These are phyloP conservation scores for Dasypogon diadema DNA, from an alignment of 2,888 invertebrate genomes.

Conservation along the genomic window DNA sequence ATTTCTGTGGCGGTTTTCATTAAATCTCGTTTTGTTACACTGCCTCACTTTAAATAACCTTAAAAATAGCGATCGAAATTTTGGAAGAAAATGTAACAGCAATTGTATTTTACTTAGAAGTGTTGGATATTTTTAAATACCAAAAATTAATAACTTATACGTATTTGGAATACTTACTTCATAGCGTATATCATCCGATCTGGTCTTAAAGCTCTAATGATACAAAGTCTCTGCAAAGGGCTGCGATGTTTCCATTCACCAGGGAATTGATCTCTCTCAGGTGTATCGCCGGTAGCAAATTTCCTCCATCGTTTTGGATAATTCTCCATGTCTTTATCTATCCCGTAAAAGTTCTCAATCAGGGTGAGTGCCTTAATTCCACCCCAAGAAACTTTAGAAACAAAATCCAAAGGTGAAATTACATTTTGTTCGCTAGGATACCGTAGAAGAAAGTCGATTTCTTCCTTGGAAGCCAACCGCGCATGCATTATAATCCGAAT, in stretches of 20 bases:
- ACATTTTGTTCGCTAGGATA: conserved; percentile 82
- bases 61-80: too few relatives aligned
- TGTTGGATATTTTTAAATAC: too few relatives aligned
- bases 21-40: too few relatives aligned
- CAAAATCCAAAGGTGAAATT: conserved; percentile 84
- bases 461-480: conserved; percentile 77
- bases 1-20: too few relatives aligned
- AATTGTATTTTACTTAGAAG: too few relatives aligned
- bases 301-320: conserved; percentile 94
- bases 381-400: conserved; percentile 84
- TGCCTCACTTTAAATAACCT: too few relatives aligned
- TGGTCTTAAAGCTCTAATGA: conserved; percentile 89
- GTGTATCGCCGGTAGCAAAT: conserved; percentile 90
- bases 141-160: background rate
- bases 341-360: conserved; percentile 85
- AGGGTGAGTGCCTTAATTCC: conserved; percentile 83
- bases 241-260: conserved; percentile 97
- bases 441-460: conserved; percentile 89
- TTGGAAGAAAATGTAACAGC: background rate
- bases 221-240: conserved; percentile 88
- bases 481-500: conserved; percentile 72
- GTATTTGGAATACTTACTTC: conserved; percentile 68
- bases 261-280: conserved; percentile 93
- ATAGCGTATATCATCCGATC: conserved; percentile 96
- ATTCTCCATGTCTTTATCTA: conserved; percentile 93